These are phyloP conservation scores for Stenodema calcarata DNA, from an alignment of 2,888 invertebrate genomes.

Conservation along the genomic window DNA sequence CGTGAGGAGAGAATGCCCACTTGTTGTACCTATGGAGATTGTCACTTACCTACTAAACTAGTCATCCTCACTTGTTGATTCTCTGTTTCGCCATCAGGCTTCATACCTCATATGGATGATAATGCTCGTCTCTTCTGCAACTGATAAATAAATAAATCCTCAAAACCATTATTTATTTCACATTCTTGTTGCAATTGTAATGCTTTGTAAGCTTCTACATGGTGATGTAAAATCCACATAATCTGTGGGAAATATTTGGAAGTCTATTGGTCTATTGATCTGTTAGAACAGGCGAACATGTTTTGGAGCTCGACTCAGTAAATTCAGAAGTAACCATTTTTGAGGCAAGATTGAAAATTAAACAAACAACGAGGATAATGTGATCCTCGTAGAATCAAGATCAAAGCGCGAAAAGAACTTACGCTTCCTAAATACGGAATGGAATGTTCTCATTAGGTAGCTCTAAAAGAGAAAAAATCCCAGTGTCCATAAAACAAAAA, in stretches of 20 bases:
- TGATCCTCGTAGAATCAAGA: neutral
- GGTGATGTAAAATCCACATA: too few species aligned
- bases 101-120: neutral
- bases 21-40: neutral
- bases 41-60: neutral
- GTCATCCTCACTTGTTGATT: neutral
- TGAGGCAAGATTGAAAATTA: too few species aligned
- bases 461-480: neutral
- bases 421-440: neutral
- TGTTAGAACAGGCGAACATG: too few species aligned
- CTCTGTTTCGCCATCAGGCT: neutral
- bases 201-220: too few species aligned
- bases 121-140: too few species aligned
- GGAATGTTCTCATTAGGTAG: neutral
- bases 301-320: too few species aligned
- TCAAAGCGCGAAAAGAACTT: neutral
- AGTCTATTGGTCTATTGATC: too few species aligned
- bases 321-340: too few species aligned
- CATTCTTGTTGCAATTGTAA: too few species aligned
- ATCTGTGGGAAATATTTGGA: too few species aligned
- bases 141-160: too few species aligned
- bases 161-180: too few species aligned
- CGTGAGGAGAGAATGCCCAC: neutral
- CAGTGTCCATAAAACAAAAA: neutral
- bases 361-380: neutral